Percentiles rank a stretch among this genome's conserved stretches.
Evolutionary conservation across 1,140 invertebrate species (phyloP).

Genomic region (Drosophila rhopaloa): DNA sequence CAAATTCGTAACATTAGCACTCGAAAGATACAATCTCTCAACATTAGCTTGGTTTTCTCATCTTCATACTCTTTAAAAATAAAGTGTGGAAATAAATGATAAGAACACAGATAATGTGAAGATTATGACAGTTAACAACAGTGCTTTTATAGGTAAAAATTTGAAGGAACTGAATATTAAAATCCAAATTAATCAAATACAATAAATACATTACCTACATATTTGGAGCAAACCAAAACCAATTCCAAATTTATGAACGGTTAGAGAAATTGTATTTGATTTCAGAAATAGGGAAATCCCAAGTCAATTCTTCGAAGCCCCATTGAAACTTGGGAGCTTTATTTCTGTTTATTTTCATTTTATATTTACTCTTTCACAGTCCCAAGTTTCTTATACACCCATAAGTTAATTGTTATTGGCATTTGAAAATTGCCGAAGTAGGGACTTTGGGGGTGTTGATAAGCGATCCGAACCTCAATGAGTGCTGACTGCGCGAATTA

Average conservation of each 20-base stretch:
- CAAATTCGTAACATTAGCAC: conserved; percentile 11
- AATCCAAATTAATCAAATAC: too few species aligned
- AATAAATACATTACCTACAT: too few species aligned
- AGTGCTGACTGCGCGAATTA: conserved; percentile 20
- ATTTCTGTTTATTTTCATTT: conserved; percentile 9
- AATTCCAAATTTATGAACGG: too few species aligned
- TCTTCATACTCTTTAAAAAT: not conserved
- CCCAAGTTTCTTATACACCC: not conserved
- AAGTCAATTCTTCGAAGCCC: not conserved
- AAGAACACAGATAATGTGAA: not conserved
- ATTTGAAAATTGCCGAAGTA: conserved; percentile 8
- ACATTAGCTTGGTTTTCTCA: conserved; percentile 17
- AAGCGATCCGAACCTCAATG: conserved; percentile 9
- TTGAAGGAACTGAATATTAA: not conserved
- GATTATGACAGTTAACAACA: conserved; percentile 1
- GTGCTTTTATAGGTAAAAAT: not conserved
- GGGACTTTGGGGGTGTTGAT: conserved; percentile 15
- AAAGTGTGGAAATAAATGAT: not conserved
- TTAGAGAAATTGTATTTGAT: too few species aligned
- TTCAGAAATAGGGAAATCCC: too few species aligned
- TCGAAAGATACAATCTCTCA: conserved; percentile 20
- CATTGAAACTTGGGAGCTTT: not conserved
- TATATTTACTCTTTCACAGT: not conserved
- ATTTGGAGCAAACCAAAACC: too few species aligned
- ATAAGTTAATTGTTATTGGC: conserved; percentile 7